Evolutionary conservation across 2,113 vertebrate species (phyloP), one percentile per base, ranked within the genome.

Genomic region (Lepidiolamprologus cunningtoni): DNA sequence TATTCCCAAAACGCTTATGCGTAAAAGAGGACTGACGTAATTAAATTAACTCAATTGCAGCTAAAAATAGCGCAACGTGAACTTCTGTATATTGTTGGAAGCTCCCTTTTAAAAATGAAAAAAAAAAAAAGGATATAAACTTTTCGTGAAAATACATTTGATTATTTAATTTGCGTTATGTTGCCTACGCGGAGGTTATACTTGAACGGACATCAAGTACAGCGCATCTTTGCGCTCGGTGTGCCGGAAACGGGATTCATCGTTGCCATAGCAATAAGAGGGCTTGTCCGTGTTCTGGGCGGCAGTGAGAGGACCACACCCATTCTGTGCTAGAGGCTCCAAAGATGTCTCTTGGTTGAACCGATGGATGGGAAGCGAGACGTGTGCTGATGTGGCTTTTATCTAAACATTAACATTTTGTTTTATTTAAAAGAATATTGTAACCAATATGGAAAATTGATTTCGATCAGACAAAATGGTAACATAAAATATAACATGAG

Each of bases 301-400:
- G 86, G 83, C 84, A 86, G 89, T 89, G 90, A 93, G 90, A 53
- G 83, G 90, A 94, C 95, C 95, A 95, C 95, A 96, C 95, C 95
- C 95, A 52, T 94, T 93, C 83, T 23, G 35, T 61, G 53, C 71
- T 73, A 16, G 55, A 73, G 81, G 82, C 61, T 83, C 85, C 71
- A 71, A 86, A 85, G 88, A 93, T 87, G 78, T 17, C 28, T 54
- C 33, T 58, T 33, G 21, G 42, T 83, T 83, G 55, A 33, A 37
- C 54, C 28, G 73, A 26, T 86, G 31, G 53, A 80, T 82, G 80
- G 21, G 3, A 19, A 50, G 10, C 23, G 73, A 61, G 21, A 57
- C 7, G 8, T 58, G 8, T 54, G 63, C 10, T 17, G 71, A 23
- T 66, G 14, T 11, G 5, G 3, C 53, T 53, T 63, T 53, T 35